These are phyloP conservation scores for Prolemur simus DNA, from an alignment of 2,113 vertebrate species.

Conservation along the genomic window DNA sequence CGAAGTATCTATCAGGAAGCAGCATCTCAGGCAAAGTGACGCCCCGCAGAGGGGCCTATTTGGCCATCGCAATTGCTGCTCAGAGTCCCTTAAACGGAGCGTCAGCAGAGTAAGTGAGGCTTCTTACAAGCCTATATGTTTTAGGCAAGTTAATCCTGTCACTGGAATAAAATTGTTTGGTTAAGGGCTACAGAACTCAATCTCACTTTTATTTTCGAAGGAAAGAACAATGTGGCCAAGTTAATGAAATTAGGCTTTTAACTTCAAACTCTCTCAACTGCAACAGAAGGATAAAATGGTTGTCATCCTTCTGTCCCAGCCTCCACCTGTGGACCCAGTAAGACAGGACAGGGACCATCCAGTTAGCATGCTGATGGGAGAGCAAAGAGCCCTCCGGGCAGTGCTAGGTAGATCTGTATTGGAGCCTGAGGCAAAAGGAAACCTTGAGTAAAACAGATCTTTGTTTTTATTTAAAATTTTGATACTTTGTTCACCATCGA, in stretches of 20 bases:
- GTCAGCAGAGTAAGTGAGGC: not conserved
- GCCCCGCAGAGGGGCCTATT: not conserved
- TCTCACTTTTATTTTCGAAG: slow-evolving; percentile 32
- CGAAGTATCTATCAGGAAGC: slow-evolving; percentile 50
- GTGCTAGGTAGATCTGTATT: accelerated
- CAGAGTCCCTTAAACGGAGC: not conserved
- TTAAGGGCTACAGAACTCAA: slow-evolving; percentile 21
- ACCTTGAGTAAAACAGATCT: not conserved
- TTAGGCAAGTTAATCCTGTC: slow-evolving; percentile 29
- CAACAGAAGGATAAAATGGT: not conserved
- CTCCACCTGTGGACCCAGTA: not conserved
- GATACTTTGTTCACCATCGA: not conserved
- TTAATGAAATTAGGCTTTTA: not conserved
- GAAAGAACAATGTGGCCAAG: not conserved
- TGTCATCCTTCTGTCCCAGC: not conserved
- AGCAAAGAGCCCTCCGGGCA: not conserved
- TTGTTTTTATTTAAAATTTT: not conserved
- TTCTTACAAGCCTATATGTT: not conserved
- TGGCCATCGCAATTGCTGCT: not conserved
- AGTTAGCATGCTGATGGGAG: too few species aligned
- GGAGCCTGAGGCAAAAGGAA: not conserved
- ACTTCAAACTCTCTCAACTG: not conserved
- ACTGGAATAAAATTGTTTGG: not conserved
- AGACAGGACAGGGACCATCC: not conserved
- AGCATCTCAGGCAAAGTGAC: slow-evolving; percentile 1